phyloP scores from a whole-genome alignment of 2,113 vertebrate genomes.

The Gallinago media region DNA sequence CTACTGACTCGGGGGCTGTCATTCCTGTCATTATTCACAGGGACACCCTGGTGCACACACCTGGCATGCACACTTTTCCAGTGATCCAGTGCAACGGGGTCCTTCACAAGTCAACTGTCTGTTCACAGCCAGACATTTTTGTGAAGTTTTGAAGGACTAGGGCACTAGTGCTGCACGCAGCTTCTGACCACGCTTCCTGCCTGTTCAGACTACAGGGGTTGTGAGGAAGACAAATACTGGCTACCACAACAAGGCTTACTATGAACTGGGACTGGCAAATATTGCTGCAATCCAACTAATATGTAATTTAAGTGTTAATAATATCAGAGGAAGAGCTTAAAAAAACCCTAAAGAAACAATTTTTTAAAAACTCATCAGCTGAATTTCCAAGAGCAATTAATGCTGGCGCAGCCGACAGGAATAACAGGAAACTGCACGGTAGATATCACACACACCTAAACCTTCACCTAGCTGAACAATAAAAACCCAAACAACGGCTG shows the following conservation, averaged over 20 bases:
- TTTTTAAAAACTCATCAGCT: background rate
- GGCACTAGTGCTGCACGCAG: rapidly evolving
- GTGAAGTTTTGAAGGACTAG: background rate
- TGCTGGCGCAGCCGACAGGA: background rate
- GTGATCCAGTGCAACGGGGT: background rate
- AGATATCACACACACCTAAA: background rate
- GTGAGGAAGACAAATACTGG: background rate
- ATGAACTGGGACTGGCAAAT: background rate
- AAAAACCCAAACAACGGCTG: background rate
- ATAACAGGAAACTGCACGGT: background rate
- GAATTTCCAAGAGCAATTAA: background rate
- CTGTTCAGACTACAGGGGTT: background rate
- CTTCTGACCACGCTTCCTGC: background rate
- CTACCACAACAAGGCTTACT: background rate
- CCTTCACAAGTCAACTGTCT: background rate
- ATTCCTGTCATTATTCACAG: background rate
- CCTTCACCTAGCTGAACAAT: background rate
- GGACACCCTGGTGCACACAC: background rate
- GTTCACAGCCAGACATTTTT: background rate
- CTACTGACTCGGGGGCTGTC: background rate
- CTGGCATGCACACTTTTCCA: rapidly evolving
- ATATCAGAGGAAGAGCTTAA: background rate
- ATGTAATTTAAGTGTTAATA: background rate
- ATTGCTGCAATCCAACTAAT: background rate
- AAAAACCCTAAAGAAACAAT: background rate